phyloP scores from a whole-genome alignment of 2,888 invertebrate genomes.

The Molorchus minor region DNA sequence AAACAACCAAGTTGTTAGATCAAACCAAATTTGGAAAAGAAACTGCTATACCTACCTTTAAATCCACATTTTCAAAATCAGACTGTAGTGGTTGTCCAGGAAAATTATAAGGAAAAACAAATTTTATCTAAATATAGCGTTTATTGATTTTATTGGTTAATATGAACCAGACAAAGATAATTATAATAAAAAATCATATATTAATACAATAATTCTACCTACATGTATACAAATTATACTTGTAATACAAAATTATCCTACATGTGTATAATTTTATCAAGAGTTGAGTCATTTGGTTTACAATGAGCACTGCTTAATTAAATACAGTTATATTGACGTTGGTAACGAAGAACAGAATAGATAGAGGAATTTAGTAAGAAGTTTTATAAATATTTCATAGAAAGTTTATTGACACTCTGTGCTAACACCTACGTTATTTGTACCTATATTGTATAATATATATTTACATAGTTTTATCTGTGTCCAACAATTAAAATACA shows the following conservation, averaged over 20 bases:
- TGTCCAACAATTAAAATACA: too few species aligned
- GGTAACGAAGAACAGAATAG: slow-evolving; percentile 22
- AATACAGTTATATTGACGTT: slow-evolving; percentile 30
- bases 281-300: slow-evolving; percentile 46
- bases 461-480: slow-evolving; percentile 46
- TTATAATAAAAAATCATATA: slow-evolving; percentile 47
- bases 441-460: slow-evolving; percentile 47
- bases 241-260: slow-evolving; percentile 45
- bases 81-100: too few species aligned
- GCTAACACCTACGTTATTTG: slow-evolving; percentile 48
- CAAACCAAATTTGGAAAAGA: too few species aligned
- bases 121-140: slow-evolving; percentile 52
- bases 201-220: slow-evolving; percentile 53
- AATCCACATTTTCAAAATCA: too few species aligned
- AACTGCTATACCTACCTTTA: too few species aligned
- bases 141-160: slow-evolving; percentile 52
- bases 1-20: too few species aligned
- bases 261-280: slow-evolving; percentile 31
- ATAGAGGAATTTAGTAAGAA: slow-evolving; percentile 30
- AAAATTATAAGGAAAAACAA: slow-evolving; percentile 18
- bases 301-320: slow-evolving; percentile 40
- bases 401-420: slow-evolving; percentile 49
- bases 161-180: slow-evolving; percentile 45
- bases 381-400: slow-evolving; percentile 39
- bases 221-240: slow-evolving; percentile 49